These are phyloP conservation scores for Piaya cayana DNA, from an alignment of 2,113 vertebrate species.

Conservation along the genomic window DNA sequence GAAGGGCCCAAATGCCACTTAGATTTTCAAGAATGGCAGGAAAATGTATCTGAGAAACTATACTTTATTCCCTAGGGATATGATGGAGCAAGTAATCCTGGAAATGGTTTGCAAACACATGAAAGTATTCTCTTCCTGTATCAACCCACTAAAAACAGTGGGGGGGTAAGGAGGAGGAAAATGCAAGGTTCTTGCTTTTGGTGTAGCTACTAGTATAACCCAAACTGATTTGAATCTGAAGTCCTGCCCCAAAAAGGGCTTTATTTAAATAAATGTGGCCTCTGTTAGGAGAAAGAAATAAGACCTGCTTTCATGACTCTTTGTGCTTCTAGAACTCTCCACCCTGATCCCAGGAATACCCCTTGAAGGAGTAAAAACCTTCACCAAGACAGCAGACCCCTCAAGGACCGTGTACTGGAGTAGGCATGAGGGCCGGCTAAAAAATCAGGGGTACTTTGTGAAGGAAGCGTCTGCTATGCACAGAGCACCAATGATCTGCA, in stretches of 20 bases:
- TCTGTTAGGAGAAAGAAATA: neutral
- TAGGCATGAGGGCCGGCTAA: neutral
- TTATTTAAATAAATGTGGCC: neutral
- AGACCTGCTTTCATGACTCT: neutral
- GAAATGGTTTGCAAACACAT: neutral
- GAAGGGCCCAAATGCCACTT: neutral
- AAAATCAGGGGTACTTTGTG: neutral
- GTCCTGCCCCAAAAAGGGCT: neutral
- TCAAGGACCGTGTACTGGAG: neutral
- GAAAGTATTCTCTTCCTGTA: neutral
- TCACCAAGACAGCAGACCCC: neutral
- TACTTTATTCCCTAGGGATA: neutral
- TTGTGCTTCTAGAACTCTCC: neutral
- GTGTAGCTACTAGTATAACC: neutral
- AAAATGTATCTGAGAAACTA: neutral
- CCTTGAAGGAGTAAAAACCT: neutral
- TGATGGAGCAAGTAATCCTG: neutral
- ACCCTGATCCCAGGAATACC: neutral
- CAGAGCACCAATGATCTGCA: neutral
- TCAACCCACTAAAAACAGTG: neutral
- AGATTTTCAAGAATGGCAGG: neutral
- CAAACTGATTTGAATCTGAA: neutral
- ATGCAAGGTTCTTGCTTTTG: neutral
- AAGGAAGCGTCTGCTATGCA: neutral
- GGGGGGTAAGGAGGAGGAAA: neutral